Evolutionary conservation across 2,797 vertebrate genomes (phyloP).

Genomic region (Margarornis squamiger): DNA sequence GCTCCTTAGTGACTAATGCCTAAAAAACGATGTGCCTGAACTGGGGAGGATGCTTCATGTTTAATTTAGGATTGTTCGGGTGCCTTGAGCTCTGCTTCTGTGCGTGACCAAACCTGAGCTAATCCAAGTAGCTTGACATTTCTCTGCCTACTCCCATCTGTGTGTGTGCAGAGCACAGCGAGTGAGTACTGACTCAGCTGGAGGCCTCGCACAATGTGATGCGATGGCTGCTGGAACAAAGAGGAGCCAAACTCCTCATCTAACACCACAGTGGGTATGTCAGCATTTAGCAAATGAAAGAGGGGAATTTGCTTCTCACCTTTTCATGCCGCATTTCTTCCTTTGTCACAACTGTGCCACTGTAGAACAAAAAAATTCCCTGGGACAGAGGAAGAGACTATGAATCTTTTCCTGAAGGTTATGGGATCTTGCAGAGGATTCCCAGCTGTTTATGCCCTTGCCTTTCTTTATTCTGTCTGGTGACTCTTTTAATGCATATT

Average conservation of each 20-base stretch:
- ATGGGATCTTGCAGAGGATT: neutral
- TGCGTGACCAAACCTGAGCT: conserved; percentile 35
- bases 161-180: neutral
- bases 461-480: neutral
- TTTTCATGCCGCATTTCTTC: neutral
- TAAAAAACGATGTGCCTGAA: neutral
- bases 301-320: neutral
- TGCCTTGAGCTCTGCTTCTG: neutral
- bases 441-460: neutral
- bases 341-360: neutral
- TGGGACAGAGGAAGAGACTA: neutral
- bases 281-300: neutral
- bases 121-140: conserved; percentile 59
- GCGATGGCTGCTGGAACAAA: neutral
- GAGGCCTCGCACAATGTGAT: neutral
- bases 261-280: neutral
- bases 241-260: conserved; percentile 10
- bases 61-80: neutral
- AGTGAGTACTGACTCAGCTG: conserved; percentile 38
- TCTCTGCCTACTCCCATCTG: conserved; percentile 66
- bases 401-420: neutral
- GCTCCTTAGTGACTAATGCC: neutral
- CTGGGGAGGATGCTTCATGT: neutral
- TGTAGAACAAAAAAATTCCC: neutral
- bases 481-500: neutral